A percentile compares a stretch with the other conserved stretches of the same genome.
These are phyloP conservation scores for Corythaeola cristata DNA, from an alignment of 2,113 vertebrate species.

Conservation along the genomic window DNA sequence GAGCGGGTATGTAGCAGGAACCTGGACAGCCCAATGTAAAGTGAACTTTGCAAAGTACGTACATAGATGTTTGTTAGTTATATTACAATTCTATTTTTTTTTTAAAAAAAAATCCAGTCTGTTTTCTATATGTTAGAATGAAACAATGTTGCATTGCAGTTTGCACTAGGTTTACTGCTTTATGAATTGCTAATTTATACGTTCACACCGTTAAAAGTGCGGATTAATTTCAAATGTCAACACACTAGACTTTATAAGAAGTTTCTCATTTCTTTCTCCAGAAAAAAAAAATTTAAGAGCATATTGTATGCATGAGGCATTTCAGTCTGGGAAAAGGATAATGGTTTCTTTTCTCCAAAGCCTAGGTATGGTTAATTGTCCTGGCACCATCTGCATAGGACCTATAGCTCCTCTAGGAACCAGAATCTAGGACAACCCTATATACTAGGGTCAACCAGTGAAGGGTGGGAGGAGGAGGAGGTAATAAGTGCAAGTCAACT, in stretches of 20 bases:
- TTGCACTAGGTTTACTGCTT: slow-evolving; percentile 44
- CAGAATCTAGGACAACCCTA: background rate
- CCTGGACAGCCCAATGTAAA: slow-evolving; percentile 20
- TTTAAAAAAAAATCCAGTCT: slow-evolving; percentile 14
- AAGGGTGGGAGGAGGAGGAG: background rate
- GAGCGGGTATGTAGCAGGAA: background rate
- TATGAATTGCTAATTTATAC: background rate
- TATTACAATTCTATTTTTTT: slow-evolving; percentile 28
- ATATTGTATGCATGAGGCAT: background rate
- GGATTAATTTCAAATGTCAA: background rate
- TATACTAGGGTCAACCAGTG: background rate
- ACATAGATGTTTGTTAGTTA: slow-evolving; percentile 26
- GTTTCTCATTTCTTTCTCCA: background rate
- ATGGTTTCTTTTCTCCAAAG: background rate
- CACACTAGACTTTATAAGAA: background rate
- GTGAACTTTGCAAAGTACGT: slow-evolving; percentile 31
- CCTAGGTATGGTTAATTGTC: background rate
- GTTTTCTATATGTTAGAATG: background rate
- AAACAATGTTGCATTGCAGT: slow-evolving; percentile 39
- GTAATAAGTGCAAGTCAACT: slow-evolving; percentile 12
- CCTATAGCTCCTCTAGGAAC: background rate
- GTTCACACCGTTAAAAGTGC: background rate
- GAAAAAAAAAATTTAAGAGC: background rate
- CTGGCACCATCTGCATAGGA: background rate
- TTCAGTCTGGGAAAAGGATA: background rate